Evolutionary conservation across 2,888 invertebrate species (phyloP).

Genomic region (Aethes cnicana): DNA sequence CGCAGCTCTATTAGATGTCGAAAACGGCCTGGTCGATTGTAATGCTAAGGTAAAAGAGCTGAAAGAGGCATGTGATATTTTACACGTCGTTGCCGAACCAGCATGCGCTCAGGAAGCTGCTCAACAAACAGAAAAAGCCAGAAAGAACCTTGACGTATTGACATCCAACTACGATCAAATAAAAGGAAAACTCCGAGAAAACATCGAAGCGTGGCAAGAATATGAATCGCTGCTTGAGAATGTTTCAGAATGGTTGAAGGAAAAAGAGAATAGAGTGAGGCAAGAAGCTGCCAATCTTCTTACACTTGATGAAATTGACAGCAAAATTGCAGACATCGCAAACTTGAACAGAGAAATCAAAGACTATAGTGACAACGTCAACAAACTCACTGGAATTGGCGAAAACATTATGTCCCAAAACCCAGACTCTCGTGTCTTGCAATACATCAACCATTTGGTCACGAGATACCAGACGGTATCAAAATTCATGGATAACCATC

Average conservation of each 20-base stretch:
- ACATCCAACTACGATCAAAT: conserved; percentile 86
- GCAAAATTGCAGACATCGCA: conserved; percentile 86
- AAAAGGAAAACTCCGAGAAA: conserved; percentile 85
- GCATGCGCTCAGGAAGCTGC: conserved; percentile 86
- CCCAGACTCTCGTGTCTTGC: conserved; percentile 91
- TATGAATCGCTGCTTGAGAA: conserved; percentile 90
- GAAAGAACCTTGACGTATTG: conserved; percentile 87
- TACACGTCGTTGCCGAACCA: conserved; percentile 88
- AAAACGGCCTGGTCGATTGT: conserved; percentile 88
- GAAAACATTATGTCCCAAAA: conserved; percentile 88
- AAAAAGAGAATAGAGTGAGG: conserved; percentile 89
- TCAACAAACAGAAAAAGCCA: conserved; percentile 86
- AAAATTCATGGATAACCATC: conserved; percentile 86
- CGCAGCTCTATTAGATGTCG: conserved; percentile 89
- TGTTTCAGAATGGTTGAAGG: conserved; percentile 89
- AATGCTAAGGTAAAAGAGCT: conserved; percentile 85
- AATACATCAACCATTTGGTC: conserved; percentile 90
- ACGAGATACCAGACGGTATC: conserved; percentile 88
- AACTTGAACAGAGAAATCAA: conserved; percentile 84
- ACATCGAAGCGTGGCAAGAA: conserved; percentile 89
- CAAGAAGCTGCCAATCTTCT: conserved; percentile 88
- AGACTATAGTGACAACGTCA: conserved; percentile 85
- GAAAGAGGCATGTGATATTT: conserved; percentile 86
- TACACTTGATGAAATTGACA: conserved; percentile 85
- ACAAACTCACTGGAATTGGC: conserved; percentile 85